Evolutionary conservation across 1,140 invertebrate genomes (phyloP), one percentile per base, ranked within the genome.

Genomic region (Agrilus planipennis): DNA sequence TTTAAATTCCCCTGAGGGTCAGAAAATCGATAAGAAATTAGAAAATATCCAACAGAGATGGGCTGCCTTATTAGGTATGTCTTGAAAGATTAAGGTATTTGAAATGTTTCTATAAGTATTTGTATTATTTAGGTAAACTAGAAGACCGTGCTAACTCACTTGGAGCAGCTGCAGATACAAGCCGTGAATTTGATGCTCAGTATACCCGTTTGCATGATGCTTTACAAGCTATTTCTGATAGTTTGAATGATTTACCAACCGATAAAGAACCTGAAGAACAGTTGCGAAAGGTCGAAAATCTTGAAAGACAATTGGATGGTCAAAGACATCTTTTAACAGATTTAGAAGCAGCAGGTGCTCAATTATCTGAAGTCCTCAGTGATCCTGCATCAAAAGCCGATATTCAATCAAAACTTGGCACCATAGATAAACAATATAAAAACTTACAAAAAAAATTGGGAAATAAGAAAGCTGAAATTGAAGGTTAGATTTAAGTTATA

Each of bases 331-430:
- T 90, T 4, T 61, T 96, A 31, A 84, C 87, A 6, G 87, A 92
- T 61, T 77, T 88, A 18, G 88, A 92, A 61, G 77, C 84, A 4
- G 77, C 90, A 0, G 89, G 88, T 9, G 79, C 79, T 9, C 80
- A 90, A 23, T 62, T 97, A 0, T 86, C 82, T 54, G 80, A 87
- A 41, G 86, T 91, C 31, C 67, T 94, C n/a, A 87, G 86, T 41
- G 91, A 96, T 64, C 77, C 88, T 3, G 81, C 86, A 0, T 89
- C 88, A 0, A 78, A 85, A 42, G 81, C 82, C 17, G 91, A 97
- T 60, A 89, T 96, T 37, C 85, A 87, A 63, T 78, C 76, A 34
- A 93, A 94, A 61, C 69, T 96, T 15, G 71, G 78, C 0, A 80
- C 81, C 3, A 73, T 89, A 16, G 83, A 78, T n/a, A 73, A 85